Evolutionary conservation across 1,140 invertebrate genomes (phyloP).

Genomic region (Apis laboriosa): DNA sequence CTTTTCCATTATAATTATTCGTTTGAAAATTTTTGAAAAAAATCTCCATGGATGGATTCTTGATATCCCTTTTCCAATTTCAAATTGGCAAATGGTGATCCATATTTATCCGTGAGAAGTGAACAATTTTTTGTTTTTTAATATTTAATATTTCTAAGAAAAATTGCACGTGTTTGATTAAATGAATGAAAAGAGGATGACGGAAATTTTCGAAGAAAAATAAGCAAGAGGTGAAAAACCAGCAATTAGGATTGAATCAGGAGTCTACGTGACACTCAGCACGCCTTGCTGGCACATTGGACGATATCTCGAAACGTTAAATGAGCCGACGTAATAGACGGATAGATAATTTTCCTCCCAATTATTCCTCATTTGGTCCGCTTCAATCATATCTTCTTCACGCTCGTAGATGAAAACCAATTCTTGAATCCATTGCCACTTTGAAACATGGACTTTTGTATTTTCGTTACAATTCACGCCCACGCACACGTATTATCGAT

Average conservation of each 20-base stretch:
- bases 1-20: no score
- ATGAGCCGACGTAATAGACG: no score
- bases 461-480: not conserved
- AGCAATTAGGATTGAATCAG: not conserved
- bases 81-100: no score
- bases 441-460: not conserved
- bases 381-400: not conserved
- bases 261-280: constrained; percentile 39
- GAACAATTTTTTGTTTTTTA: no score
- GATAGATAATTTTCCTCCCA: constrained; percentile 7
- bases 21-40: no score
- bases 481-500: no score
- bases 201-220: not conserved
- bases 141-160: no score
- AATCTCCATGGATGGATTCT: no score
- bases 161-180: no score
- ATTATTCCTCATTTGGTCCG: not conserved
- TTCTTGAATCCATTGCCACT: no score
- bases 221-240: not conserved
- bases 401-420: not conserved
- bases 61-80: no score
- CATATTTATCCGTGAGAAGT: no score
- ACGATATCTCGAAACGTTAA: constrained; percentile 4
- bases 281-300: not conserved
- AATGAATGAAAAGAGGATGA: not conserved